A percentile compares a stretch with the other conserved stretches of the same genome.
These are phyloP conservation scores for Drosophila oshimai DNA, from an alignment of 1,140 invertebrate genomes.

Conservation along the genomic window DNA sequence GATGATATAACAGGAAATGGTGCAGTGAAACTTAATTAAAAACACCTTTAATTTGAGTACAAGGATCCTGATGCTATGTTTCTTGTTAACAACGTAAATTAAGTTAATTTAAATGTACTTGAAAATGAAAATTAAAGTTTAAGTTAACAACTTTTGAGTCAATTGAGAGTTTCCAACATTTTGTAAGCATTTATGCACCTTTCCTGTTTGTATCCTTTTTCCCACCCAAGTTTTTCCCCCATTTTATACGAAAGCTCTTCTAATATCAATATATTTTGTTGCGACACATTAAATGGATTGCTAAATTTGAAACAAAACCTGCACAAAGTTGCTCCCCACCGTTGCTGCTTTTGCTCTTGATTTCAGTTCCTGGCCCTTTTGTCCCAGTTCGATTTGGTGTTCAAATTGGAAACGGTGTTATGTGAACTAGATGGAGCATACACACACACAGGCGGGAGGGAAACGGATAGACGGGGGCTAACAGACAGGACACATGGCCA, in stretches of 20 bases:
- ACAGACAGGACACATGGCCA: constrained; percentile 7
- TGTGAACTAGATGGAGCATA: constrained; percentile 59
- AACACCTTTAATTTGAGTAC: too few species aligned
- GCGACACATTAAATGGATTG: constrained; percentile 29
- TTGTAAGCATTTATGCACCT: neutral
- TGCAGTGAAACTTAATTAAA: too few species aligned
- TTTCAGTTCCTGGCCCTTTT: constrained; percentile 57
- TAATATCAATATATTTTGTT: constrained; percentile 23
- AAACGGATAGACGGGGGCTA: neutral
- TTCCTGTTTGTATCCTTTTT: neutral
- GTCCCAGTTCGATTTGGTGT: constrained; percentile 63
- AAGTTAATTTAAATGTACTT: too few species aligned
- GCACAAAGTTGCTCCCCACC: constrained; percentile 6
- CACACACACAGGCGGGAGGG: neutral
- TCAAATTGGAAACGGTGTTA: constrained; percentile 75
- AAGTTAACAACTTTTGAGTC: too few species aligned
- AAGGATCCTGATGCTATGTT: too few species aligned
- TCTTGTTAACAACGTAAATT: too few species aligned
- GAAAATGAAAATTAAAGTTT: too few species aligned
- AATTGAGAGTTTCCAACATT: neutral
- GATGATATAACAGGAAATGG: too few species aligned
- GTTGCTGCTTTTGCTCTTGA: constrained; percentile 45
- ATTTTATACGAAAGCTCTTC: constrained; percentile 4
- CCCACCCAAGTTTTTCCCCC: too few species aligned
- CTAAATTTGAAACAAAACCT: constrained; percentile 31